These are phyloP conservation scores for Eupithecia abbreviata DNA, from an alignment of 2,888 invertebrate genomes.

Conservation along the genomic window DNA sequence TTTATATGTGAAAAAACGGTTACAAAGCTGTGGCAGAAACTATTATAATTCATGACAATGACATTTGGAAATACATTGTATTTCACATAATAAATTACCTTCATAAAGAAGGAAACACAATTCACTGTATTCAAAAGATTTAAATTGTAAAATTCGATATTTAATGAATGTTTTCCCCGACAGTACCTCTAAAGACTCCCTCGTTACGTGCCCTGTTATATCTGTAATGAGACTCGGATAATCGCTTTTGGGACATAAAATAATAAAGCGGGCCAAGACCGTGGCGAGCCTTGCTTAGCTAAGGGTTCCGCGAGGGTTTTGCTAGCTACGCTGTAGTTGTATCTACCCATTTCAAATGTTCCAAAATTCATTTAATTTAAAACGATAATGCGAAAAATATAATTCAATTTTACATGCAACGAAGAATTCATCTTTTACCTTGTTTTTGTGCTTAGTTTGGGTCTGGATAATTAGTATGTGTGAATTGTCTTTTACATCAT, in stretches of 20 bases:
- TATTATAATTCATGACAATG: no score
- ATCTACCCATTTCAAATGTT: background rate
- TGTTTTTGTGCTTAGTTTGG: background rate
- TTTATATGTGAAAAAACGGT: no score
- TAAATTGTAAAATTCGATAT: background rate
- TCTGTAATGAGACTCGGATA: conserved; percentile 18
- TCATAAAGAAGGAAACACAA: background rate
- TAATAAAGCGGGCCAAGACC: conserved; percentile 17
- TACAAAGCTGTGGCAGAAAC: no score
- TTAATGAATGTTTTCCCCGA: conserved; percentile 7
- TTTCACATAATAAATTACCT: background rate
- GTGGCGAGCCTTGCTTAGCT: background rate
- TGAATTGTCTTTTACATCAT: background rate
- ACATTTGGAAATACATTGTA: background rate
- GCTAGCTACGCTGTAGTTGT: background rate
- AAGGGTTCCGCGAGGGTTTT: background rate
- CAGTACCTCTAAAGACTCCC: conserved; percentile 23
- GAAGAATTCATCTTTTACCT: background rate
- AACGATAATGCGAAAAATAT: background rate
- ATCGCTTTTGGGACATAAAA: conserved; percentile 30
- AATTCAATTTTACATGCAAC: background rate
- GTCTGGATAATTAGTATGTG: background rate
- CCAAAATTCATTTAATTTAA: background rate
- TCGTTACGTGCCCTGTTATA: conserved; percentile 27
- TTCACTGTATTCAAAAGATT: background rate